These are phyloP conservation scores for Limenitis camilla DNA, from an alignment of 2,888 invertebrate species.

Conservation along the genomic window DNA sequence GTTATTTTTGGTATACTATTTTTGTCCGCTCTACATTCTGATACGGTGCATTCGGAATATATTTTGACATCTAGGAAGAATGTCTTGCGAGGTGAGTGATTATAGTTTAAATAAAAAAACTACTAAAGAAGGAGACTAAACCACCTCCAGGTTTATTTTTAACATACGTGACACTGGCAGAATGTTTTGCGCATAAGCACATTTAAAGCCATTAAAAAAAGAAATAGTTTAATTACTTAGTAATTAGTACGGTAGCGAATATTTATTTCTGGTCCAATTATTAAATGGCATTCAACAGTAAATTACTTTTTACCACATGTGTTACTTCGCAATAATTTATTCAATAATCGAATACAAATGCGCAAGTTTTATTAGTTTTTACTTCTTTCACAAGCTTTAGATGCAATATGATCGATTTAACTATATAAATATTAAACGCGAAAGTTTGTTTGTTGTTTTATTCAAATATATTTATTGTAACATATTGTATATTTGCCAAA, in stretches of 20 bases:
- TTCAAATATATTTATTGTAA: no score
- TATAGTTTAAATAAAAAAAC: no score
- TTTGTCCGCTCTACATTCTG: slow-evolving; percentile 66
- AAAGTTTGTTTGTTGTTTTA: no score
- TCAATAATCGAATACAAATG: slow-evolving; percentile 2
- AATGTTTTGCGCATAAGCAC: no score
- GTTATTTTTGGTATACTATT: slow-evolving; percentile 71
- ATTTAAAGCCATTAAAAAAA: no score
- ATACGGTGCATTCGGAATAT: slow-evolving; percentile 58
- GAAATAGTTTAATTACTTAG: slow-evolving; percentile 18
- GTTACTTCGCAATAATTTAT: slow-evolving; percentile 4
- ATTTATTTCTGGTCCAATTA: slow-evolving; percentile 12
- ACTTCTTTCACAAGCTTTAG: not conserved
- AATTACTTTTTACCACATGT: slow-evolving; percentile 14
- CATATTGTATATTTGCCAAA: no score
- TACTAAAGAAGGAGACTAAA: no score
- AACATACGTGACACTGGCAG: no score
- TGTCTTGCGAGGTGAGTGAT: slow-evolving; percentile 58
- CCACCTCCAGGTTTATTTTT: no score
- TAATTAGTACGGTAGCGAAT: slow-evolving; percentile 16
- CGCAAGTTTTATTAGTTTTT: slow-evolving; percentile 4
- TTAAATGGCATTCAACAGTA: slow-evolving; percentile 2
- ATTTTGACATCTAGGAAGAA: slow-evolving; percentile 68
- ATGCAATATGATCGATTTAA: not conserved
- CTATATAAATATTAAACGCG: not conserved